Conservation (phyloP, 2,797 vertebrate genomes). For the Helarctos malayanus region DNA sequence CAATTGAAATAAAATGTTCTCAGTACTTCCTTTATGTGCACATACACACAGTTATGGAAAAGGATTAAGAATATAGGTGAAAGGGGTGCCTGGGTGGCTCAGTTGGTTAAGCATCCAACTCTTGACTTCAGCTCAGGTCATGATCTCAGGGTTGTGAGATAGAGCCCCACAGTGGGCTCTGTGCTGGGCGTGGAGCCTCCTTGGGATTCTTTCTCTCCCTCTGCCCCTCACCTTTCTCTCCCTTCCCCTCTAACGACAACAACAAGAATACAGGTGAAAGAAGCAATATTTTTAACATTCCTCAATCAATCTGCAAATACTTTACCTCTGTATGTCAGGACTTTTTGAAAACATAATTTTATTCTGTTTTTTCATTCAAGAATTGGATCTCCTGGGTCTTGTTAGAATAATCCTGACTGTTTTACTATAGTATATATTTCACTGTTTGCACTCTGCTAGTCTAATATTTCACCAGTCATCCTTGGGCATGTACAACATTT, state of each 20-base stretch:
- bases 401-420: neutral
- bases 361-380: neutral
- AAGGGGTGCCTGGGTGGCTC: neutral
- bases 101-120: neutral
- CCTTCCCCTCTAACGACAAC: neutral
- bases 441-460: neutral
- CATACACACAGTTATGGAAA: neutral
- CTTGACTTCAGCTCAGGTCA: neutral
- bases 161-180: neutral
- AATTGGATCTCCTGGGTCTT: neutral
- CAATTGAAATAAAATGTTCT: constrained; percentile 34
- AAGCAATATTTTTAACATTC: constrained; percentile 37
- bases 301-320: neutral
- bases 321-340: neutral
- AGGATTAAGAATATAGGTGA: neutral
- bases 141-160: neutral
- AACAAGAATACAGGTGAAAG: neutral
- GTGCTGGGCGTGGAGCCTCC: neutral
- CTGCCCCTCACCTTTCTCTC: neutral
- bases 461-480: neutral
- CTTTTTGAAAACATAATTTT: neutral
- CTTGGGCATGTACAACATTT: neutral
- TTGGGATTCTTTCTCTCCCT: neutral
- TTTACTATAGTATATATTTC: neutral
- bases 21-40: neutral